phyloP scores from a whole-genome alignment of 2,888 invertebrate genomes.

The Deilephila elpenor region DNA sequence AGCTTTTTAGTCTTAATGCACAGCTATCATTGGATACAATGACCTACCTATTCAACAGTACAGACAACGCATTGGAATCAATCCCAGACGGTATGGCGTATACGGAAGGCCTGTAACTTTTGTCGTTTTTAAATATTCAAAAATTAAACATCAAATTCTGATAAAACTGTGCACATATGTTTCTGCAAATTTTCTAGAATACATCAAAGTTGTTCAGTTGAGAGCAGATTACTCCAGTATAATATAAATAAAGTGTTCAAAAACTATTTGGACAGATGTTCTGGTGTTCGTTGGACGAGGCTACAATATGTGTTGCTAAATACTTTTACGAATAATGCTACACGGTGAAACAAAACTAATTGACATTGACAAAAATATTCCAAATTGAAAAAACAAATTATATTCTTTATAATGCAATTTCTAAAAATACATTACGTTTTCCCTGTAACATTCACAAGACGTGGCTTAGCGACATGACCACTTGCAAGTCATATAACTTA shows the following conservation, averaged over 20 bases:
- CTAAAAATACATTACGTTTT: too few relatives aligned
- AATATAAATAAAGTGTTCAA: constrained; percentile 1
- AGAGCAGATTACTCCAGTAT: background rate
- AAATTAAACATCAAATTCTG: background rate
- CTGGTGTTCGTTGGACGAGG: background rate
- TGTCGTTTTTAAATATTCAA: too few relatives aligned
- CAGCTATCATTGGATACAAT: too few relatives aligned
- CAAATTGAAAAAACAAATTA: background rate
- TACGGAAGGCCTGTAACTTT: too few relatives aligned
- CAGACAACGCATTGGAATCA: too few relatives aligned
- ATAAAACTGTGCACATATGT: background rate
- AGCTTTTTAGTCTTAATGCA: too few relatives aligned
- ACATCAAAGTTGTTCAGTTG: background rate
- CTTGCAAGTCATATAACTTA: too few relatives aligned
- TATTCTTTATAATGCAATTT: too few relatives aligned
- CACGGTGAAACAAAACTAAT: background rate
- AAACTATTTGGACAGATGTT: constrained; percentile 12
- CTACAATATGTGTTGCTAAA: background rate
- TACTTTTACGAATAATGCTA: background rate
- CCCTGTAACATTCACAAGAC: too few relatives aligned
- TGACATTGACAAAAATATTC: background rate
- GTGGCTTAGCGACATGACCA: too few relatives aligned
- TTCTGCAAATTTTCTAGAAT: background rate
- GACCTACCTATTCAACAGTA: too few relatives aligned
- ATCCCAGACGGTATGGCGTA: too few relatives aligned